These are phyloP conservation scores for Brachionus koreanus DNA, from an alignment of 1,140 invertebrate genomes.

Conservation along the genomic window DNA sequence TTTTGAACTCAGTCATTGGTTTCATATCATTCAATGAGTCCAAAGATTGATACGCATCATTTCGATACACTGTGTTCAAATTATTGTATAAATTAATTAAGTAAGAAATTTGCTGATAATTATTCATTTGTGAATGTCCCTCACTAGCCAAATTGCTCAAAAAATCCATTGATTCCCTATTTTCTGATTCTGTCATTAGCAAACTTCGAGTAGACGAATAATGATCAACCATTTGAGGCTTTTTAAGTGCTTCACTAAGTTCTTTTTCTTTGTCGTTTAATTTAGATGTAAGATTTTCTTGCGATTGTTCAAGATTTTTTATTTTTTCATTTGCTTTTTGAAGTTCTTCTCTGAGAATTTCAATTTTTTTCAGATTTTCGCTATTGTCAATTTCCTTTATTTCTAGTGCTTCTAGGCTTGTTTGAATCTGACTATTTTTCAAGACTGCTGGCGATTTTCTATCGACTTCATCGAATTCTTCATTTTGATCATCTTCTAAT, in stretches of 20 bases:
- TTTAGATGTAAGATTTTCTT: not conserved
- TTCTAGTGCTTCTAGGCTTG: not conserved
- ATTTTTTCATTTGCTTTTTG: not conserved
- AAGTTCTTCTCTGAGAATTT: not conserved
- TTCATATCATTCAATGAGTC: conserved; percentile 16
- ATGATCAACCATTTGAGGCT: not conserved
- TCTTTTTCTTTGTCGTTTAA: conserved; percentile 4
- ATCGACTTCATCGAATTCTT: not conserved
- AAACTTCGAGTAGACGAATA: not conserved
- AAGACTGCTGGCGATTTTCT: not conserved
- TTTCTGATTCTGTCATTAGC: not conserved
- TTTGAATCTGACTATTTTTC: not conserved
- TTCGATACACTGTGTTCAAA: not conserved
- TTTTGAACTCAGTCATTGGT: conserved; percentile 6
- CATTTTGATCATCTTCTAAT: not conserved
- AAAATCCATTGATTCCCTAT: not conserved
- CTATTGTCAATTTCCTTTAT: not conserved
- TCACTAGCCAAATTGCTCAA: not conserved
- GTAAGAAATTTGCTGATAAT: not conserved
- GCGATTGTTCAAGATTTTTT: not conserved
- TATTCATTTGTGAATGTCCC: not conserved
- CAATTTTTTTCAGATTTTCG: not conserved
- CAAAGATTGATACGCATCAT: conserved; percentile 23
- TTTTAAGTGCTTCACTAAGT: not conserved
- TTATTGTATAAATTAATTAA: conserved; percentile 30